Base-by-base conservation (phyloP, 2,888 invertebrate genomes). In the Tenthredo notha region DNA sequence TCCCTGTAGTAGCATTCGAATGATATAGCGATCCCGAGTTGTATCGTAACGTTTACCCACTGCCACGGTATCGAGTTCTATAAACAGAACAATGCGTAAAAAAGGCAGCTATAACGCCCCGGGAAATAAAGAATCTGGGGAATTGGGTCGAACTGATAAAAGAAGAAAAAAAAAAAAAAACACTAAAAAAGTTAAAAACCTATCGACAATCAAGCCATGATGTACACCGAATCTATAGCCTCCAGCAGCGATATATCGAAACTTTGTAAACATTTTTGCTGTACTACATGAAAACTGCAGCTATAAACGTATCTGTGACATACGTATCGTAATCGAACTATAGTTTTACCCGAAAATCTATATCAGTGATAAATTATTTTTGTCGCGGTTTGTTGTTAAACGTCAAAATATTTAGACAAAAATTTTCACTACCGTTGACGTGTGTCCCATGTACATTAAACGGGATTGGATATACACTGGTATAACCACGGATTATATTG, bases 21-120 rank as follows among this genome's bases (percentile, higher is more conserved):
- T 75, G 40, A 75, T 75, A 25, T 43, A 75, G 43, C 75, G 75
- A 75, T n/a, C 25, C 75, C 43, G 25, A 25, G 43, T 75, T 43
- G 43, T 43, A 75, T 75, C 43, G 75, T 75, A 75, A 21, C 75
- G 25, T 75, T 75, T 75, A 75, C 47, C 75, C 75, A 47, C 43
- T 25, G 40, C 43, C 47, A 47, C 75, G n/a, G 75, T n/a, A n/a
- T 12, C 75, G 75, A 37, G 47, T 75, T 47, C 21, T 75, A 10
- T 37, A 25, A 47, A 75, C 75, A 25, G 75, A 75, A 75, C 75
- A 40, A 75, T 37, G 37, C 70, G 5, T 10, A 18, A 40, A 47
- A 47, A 75, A 25, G 37, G 33, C 33, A 37, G 18, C 33, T 37
- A 37, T 70, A 54, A 54, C 54, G 65, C 25, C 15, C 6, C 65